These are phyloP conservation scores for Sturnira hondurensis DNA, from an alignment of 2,113 vertebrate genomes.

Conservation along the genomic window DNA sequence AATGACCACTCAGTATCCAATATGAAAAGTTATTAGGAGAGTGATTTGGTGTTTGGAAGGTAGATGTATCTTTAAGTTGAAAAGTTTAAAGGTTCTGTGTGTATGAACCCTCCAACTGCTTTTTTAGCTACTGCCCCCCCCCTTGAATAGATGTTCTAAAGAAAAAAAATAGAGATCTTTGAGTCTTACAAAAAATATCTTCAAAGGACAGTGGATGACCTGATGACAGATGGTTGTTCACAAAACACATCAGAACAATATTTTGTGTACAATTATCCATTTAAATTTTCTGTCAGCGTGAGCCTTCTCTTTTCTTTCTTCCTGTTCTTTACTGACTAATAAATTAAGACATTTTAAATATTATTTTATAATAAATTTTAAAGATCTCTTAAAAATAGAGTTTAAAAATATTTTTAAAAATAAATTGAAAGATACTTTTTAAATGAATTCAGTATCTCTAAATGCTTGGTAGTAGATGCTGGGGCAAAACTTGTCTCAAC, in stretches of 20 bases:
- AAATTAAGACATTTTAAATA: background rate
- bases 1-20: background rate
- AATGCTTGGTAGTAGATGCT: background rate
- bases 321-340: background rate
- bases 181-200: background rate
- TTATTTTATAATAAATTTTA: background rate
- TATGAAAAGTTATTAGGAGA: background rate
- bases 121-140: background rate
- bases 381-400: background rate
- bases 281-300: background rate
- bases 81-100: background rate
- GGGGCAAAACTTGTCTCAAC: background rate
- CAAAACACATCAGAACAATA: background rate
- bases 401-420: background rate
- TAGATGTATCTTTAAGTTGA: background rate
- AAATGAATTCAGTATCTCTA: background rate
- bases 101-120: background rate
- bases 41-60: background rate
- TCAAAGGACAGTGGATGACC: conserved; percentile 1
- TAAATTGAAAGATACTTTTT: background rate
- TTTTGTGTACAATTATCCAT: background rate
- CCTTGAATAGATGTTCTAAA: background rate
- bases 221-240: background rate
- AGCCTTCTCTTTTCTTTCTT: background rate
- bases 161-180: conserved; percentile 5